Conservation (phyloP, 2,797 vertebrate genomes). For the Enteromius afrohamiltoni region DNA sequence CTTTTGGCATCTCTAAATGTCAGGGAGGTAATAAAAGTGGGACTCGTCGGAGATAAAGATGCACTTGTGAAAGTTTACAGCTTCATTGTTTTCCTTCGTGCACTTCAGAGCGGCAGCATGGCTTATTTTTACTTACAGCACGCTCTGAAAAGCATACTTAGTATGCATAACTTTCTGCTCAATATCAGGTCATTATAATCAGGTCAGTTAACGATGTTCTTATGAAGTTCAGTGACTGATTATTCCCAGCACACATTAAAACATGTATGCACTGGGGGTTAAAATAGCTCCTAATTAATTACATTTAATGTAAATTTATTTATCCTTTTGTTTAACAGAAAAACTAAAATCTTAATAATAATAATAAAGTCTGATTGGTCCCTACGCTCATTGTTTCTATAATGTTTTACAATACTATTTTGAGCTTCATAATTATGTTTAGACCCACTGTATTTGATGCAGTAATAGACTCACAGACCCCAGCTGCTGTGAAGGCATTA, state of each 20-base stretch:
- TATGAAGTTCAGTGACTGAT: slow-evolving; percentile 17
- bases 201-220: slow-evolving; percentile 37
- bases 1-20: background rate
- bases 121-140: background rate
- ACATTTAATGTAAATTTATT: background rate
- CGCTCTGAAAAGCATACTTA: background rate
- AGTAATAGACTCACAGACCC: background rate
- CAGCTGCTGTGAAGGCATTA: background rate
- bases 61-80: background rate
- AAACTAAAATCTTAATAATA: background rate
- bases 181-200: slow-evolving; percentile 43
- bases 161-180: slow-evolving; percentile 30
- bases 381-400: background rate
- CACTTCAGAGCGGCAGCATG: background rate
- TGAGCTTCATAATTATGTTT: background rate
- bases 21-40: slow-evolving; percentile 1
- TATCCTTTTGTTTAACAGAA: no score
- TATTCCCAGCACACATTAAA: background rate
- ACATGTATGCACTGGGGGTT: background rate
- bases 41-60: background rate
- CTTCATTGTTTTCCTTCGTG: background rate
- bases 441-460: background rate
- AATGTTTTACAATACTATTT: background rate
- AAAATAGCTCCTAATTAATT: background rate
- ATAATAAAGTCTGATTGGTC: background rate